These are phyloP conservation scores for Mizuhopecten yessoensis DNA, from an alignment of 1,140 invertebrate genomes.

Conservation along the genomic window DNA sequence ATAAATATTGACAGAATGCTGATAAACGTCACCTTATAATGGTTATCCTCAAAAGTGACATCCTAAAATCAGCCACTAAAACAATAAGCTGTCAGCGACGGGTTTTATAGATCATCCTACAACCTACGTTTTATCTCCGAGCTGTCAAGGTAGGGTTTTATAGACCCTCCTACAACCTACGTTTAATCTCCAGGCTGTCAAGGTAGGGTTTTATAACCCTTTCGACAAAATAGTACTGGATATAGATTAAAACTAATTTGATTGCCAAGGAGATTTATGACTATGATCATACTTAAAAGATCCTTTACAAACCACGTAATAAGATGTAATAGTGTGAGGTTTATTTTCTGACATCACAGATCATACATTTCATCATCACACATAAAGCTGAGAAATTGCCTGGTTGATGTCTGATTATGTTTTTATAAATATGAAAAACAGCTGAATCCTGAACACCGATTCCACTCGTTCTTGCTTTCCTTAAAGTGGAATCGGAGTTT, in stretches of 20 bases:
- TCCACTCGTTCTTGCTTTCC: too few species aligned
- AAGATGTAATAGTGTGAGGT: too few species aligned
- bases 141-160: background rate
- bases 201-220: background rate
- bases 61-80: constrained; percentile 14
- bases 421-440: too few species aligned
- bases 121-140: background rate
- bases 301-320: too few species aligned
- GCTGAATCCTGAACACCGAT: too few species aligned
- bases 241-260: background rate
- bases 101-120: too few species aligned
- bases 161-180: background rate
- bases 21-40: background rate
- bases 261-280: background rate
- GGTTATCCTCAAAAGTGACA: background rate
- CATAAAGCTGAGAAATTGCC: too few species aligned
- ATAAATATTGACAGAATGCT: background rate
- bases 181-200: background rate
- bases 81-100: background rate
- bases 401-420: too few species aligned
- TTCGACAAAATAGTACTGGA: background rate
- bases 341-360: background rate
- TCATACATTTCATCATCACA: too few species aligned
- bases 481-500: too few species aligned
- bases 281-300: background rate